phyloP scores from a whole-genome alignment of 2,797 vertebrate genomes.

The Myripristis jacobus region DNA sequence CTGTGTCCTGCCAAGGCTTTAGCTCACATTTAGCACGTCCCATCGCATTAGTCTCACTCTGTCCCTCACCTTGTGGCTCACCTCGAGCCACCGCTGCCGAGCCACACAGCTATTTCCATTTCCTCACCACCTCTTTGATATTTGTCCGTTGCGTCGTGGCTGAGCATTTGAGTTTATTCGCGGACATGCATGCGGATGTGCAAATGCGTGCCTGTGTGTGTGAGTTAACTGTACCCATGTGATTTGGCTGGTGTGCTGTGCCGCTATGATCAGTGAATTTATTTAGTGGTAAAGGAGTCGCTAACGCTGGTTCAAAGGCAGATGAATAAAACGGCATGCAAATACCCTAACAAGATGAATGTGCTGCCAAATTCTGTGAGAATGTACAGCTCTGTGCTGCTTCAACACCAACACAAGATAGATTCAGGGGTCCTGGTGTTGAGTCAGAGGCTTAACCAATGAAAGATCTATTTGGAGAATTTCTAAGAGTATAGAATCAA shows the following conservation, averaged over 20 bases:
- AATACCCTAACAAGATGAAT: constrained; percentile 46
- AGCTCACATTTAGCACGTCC: constrained; percentile 80
- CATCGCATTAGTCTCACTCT: constrained; percentile 78
- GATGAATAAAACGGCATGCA: constrained; percentile 31
- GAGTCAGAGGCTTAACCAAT: constrained; percentile 57
- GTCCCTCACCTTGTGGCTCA: constrained; percentile 73
- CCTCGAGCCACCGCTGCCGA: constrained; percentile 51
- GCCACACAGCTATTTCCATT: constrained; percentile 44
- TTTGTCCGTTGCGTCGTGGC: constrained; percentile 31
- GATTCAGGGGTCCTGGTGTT: constrained; percentile 43
- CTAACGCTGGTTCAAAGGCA: constrained; percentile 45
- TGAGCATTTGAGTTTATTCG: constrained; percentile 5
- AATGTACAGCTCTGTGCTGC: constrained; percentile 47
- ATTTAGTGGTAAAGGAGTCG: constrained; percentile 40
- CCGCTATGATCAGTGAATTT: constrained; percentile 50
- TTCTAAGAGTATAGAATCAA: constrained; percentile 53
- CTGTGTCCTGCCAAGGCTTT: constrained; percentile 72
- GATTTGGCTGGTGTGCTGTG: constrained; percentile 24
- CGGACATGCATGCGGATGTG: constrained; percentile 8
- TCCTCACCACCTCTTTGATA: constrained; percentile 57
- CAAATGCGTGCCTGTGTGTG: constrained; percentile 11
- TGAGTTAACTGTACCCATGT: constrained; percentile 38
- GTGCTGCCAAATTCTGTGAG: constrained; percentile 37
- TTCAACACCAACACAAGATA: constrained; percentile 62
- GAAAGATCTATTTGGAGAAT: constrained; percentile 23